Evolutionary conservation across 2,113 vertebrate species (phyloP).

Genomic region (Podiceps cristatus): DNA sequence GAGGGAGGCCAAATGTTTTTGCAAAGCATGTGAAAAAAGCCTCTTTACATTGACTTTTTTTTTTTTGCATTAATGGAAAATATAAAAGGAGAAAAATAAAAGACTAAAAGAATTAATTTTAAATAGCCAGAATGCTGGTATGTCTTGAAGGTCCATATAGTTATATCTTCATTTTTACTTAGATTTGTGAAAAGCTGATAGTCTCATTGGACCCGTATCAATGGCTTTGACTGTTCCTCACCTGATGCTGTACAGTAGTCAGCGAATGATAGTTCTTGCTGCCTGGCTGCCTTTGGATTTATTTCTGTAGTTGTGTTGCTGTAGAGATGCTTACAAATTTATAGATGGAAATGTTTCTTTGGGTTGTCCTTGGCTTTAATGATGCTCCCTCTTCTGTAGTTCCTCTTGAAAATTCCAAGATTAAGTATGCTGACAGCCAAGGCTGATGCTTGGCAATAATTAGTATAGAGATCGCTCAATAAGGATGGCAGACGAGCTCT

Average conservation of each 20-base stretch:
- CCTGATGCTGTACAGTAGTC: not conserved
- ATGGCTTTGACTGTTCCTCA: not conserved
- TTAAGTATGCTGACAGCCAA: not conserved
- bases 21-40: not conserved
- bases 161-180: not conserved
- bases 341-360: not conserved
- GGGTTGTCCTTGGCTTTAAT: not conserved
- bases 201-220: not conserved
- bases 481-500: not conserved
- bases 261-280: not conserved
- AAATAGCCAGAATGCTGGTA: not conserved
- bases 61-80: not conserved
- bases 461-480: not conserved
- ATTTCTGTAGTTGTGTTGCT: not conserved
- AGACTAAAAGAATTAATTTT: not conserved
- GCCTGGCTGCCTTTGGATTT: not conserved
- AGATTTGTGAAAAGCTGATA: not conserved
- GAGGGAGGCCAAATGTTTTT: not conserved
- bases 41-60: not conserved
- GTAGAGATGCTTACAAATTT: not conserved
- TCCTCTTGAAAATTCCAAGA: not conserved
- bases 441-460: not conserved
- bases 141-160: not conserved
- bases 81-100: not conserved
- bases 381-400: not conserved